A percentile compares a stretch with the other conserved stretches of the same genome.
Evolutionary conservation across 2,113 vertebrate genomes (phyloP).

Genomic region (Neolamprologus brichardi): DNA sequence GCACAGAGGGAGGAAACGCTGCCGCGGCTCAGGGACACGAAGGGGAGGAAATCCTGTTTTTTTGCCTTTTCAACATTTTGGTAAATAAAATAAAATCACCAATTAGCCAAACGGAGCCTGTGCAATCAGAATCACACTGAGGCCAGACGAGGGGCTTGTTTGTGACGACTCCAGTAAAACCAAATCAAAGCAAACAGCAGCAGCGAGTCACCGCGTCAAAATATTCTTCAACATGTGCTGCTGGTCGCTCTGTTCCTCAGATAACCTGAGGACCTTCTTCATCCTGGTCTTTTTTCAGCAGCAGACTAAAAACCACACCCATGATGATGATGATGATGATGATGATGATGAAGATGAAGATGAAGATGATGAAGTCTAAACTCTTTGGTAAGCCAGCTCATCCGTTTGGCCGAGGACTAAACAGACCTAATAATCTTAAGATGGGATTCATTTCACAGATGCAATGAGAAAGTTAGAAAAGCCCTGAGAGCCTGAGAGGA

Average conservation of each 20-base stretch:
- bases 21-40: not conserved
- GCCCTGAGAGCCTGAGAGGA: slow-evolving; percentile 20
- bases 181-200: not conserved
- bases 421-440: not conserved
- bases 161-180: not conserved
- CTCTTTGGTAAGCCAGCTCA: slow-evolving; percentile 7
- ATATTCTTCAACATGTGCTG: not conserved
- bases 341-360: not conserved
- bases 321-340: not conserved
- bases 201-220: not conserved
- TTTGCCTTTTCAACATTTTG: not conserved
- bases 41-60: not conserved
- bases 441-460: not conserved
- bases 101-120: not conserved
- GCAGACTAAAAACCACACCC: not conserved
- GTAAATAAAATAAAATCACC: not conserved
- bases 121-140: rapidly evolving
- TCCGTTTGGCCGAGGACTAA: not conserved
- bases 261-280: not conserved
- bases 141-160: rapidly evolving
- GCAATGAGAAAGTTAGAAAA: not conserved
- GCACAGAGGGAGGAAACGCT: not conserved
- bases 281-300: not conserved
- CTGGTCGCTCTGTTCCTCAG: not conserved
- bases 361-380: not conserved